Conservation (phyloP, 1,140 invertebrate species). For the Babylonia areolata region DNA sequence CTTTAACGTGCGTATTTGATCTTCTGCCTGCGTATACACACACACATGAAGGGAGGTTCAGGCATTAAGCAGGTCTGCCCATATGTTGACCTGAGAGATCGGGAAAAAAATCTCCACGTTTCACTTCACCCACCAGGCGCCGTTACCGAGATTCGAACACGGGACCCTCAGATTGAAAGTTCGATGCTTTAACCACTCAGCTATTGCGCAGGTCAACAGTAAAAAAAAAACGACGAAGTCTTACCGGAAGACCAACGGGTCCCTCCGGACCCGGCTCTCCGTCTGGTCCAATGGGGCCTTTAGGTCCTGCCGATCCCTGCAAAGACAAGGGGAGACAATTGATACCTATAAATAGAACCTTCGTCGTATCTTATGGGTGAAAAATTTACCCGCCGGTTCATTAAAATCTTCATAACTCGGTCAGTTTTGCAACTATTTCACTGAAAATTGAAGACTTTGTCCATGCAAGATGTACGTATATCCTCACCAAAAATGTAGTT, state of each 20-base stretch:
- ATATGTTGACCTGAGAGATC: too few species aligned
- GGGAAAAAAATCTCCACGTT: not conserved
- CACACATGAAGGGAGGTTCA: too few species aligned
- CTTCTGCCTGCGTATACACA: too few species aligned
- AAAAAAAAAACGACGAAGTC: slow-evolving; percentile 47
- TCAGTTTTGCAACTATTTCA: too few species aligned
- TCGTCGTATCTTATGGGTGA: not conserved
- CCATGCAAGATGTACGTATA: too few species aligned
- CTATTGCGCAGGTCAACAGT: too few species aligned
- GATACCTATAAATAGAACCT: not conserved
- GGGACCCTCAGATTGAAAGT: not conserved
- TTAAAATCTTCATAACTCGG: not conserved
- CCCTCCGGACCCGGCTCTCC: slow-evolving; percentile 79
- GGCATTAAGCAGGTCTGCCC: too few species aligned
- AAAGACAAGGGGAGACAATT: not conserved
- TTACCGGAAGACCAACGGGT: slow-evolving; percentile 76
- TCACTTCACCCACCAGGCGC: not conserved
- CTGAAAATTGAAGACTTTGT: not conserved
- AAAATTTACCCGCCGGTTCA: not conserved
- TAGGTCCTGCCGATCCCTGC: slow-evolving; percentile 64
- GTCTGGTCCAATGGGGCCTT: slow-evolving; percentile 79
- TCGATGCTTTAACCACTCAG: not conserved
- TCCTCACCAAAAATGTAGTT: too few species aligned
- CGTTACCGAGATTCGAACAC: not conserved
- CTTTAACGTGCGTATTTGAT: too few species aligned